A percentile compares a stretch with the other conserved stretches of the same genome.
phyloP scores from a whole-genome alignment of 2,797 vertebrate species.

The Crenuchus spilurus region DNA sequence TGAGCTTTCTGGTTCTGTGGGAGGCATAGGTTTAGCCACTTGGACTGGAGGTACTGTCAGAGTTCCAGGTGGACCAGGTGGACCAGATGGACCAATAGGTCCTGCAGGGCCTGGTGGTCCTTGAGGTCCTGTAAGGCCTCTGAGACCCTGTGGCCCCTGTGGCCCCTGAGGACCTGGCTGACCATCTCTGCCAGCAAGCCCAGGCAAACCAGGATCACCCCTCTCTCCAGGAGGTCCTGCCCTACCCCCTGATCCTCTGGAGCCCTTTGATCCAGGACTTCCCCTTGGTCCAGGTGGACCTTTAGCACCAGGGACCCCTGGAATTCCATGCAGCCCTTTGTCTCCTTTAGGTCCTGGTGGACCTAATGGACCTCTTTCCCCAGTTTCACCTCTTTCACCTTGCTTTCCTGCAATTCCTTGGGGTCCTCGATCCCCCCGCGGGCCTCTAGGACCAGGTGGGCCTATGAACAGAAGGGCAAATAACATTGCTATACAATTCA shows the following conservation, averaged over 20 bases:
- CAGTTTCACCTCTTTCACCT: conserved; percentile 92
- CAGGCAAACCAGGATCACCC: conserved; percentile 85
- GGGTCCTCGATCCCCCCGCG: conserved; percentile 91
- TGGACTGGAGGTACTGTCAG: conserved; percentile 68
- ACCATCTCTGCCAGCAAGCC: conserved; percentile 86
- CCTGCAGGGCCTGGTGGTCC: conserved; percentile 87
- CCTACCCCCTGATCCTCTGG: conserved; percentile 89
- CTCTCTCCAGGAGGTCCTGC: conserved; percentile 87
- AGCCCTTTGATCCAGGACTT: conserved; percentile 87
- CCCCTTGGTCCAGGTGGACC: conserved; percentile 86
- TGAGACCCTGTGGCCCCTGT: conserved; percentile 84
- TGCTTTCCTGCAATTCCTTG: conserved; percentile 84
- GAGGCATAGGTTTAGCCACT: conserved; percentile 24
- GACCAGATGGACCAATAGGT: conserved; percentile 84
- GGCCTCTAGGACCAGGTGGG: conserved; percentile 92
- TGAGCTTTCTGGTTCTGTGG: conserved; percentile 68
- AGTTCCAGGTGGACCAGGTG: conserved; percentile 83
- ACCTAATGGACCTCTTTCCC: conserved; percentile 88
- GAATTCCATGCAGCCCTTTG: conserved; percentile 82
- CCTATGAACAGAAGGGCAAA: conserved; percentile 69
- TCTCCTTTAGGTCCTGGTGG: conserved; percentile 85
- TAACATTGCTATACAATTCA: too few species aligned
- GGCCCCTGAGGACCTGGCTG: conserved; percentile 82
- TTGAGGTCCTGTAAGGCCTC: conserved; percentile 84
- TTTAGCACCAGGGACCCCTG: conserved; percentile 84